Evolutionary conservation across 2,797 vertebrate genomes (phyloP), one percentile per base, ranked within the genome.

Genomic region (Rhinatrema bivittatum): DNA sequence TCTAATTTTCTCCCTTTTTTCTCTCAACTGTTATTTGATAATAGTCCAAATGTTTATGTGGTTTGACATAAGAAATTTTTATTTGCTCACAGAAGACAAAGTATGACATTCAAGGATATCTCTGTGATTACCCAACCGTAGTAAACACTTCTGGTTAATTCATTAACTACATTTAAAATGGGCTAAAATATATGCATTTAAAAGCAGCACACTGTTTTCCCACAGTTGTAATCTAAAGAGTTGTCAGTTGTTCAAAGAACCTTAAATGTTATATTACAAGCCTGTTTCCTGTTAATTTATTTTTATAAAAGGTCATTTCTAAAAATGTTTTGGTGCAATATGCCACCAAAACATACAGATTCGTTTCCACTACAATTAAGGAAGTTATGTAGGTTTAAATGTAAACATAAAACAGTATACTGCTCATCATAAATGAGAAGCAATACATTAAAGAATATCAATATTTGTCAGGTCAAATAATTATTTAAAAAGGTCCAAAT

Each of bases 101-200:
- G 57, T 41, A 51, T 4, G 42, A 50, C 52, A 46, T 46, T 53
- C 74, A 55, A 63, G 42, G n/a, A n/a, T n/a, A n/a, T n/a, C n/a
- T n/a, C n/a, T n/a, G n/a, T n/a, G n/a, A n/a, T n/a, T n/a, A n/a
- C n/a, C n/a, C n/a, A n/a, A n/a, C n/a, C n/a, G n/a, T n/a, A n/a
- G n/a, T n/a, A n/a, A n/a, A n/a, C n/a, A n/a, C n/a, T n/a, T n/a
- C n/a, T n/a, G n/a, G n/a, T n/a, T n/a, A n/a, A n/a, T n/a, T n/a
- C n/a, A n/a, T n/a, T n/a, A n/a, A n/a, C 62, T 52, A 65, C 60
- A 54, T 53, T n/a, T 41, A 65, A 65, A 67, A 49, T 42, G 56
- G 70, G 70, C 62, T 60, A 66, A 74, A 79, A 76, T n/a, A 76
- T 56, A 65, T 56, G 70, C 62, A 72, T 63, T 66, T 59, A 66